Base-by-base conservation (phyloP, 2,888 invertebrate genomes). In the Julus scandinavius region DNA sequence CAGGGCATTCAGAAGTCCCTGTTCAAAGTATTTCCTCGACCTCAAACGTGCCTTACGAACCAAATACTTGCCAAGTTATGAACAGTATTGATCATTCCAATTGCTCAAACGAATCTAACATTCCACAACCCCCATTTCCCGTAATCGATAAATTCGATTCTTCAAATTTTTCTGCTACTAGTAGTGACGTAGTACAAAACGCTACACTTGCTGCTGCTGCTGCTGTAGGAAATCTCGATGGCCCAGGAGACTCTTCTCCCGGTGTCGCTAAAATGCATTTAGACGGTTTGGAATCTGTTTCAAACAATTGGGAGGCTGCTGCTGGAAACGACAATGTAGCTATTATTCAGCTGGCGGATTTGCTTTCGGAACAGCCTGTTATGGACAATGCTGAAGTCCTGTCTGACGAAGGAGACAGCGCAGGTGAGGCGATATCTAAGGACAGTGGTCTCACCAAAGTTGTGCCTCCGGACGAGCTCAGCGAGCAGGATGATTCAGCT, bases 401-500 rank as follows among this genome's bases (percentile, higher is more conserved):
- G 86, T 17, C 20, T 38, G 86, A n/a, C 49, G 84, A 29, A 15
- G 49, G 20, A 40, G 84, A 88, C 11, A 40, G 45, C 17, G 15
- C 4, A 40, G 88, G 50, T 83, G 86, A 63, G 29, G 85, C 20
- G 45, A 41, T 45, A 17, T 11, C 20, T 45, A n/a, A n/a, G 20
- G 45, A 41, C 20, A 2, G 20, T 13, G 49, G 40, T 88, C 6
- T 58, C 54, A 20, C 54, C n/a, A 40, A n/a, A 2, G 89, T 89
- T 41, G 90, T 90, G 38, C 89, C 90, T 15, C 90, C 90, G 54
- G 89, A 90, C 87, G 88, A 90, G 87, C 89, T 90, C 4, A 90
- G 90, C 80, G 89, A 89, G 20, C 72, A 58, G 17, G 89, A 89
- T 38, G 88, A 86, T 88, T 85, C 86, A 6, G 45, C 86, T 13